Evolutionary conservation across 2,797 vertebrate genomes (phyloP).

Genomic region (Monodelphis domestica): DNA sequence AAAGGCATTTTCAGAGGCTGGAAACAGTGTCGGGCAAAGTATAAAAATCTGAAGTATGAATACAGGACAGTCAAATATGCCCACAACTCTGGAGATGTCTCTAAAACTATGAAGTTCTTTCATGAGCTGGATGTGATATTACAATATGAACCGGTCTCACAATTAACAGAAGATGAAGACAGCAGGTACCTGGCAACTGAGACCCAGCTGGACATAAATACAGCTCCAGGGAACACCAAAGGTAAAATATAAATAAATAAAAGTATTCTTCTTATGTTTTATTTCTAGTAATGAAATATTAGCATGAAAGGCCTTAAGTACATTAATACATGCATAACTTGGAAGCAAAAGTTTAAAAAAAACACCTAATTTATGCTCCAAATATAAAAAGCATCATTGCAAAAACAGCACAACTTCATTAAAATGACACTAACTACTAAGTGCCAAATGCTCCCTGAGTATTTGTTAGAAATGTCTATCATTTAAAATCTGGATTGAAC

Average conservation of each 20-base stretch:
- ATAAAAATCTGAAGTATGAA: constrained; percentile 92
- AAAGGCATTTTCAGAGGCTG: constrained; percentile 91
- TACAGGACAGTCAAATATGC: constrained; percentile 87
- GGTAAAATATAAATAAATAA: constrained; percentile 81
- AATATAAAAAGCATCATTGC: constrained; percentile 57
- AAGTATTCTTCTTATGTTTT: constrained; percentile 65
- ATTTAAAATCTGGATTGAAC: neutral
- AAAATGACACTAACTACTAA: constrained; percentile 70
- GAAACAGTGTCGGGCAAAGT: constrained; percentile 93
- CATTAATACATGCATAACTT: constrained; percentile 63
- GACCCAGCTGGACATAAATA: constrained; percentile 72
- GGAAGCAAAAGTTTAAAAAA: constrained; percentile 9
- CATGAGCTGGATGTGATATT: constrained; percentile 86
- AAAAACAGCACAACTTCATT: constrained; percentile 74
- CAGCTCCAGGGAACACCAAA: constrained; percentile 77
- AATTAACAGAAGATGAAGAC: constrained; percentile 83
- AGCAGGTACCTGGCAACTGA: constrained; percentile 78
- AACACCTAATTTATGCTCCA: neutral
- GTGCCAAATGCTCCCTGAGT: constrained; percentile 25
- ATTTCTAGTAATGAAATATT: constrained; percentile 67
- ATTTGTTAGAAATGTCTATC: constrained; percentile 29
- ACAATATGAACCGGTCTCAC: constrained; percentile 80
- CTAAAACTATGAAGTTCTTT: constrained; percentile 86
- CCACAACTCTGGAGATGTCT: constrained; percentile 85
- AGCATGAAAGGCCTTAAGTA: constrained; percentile 43